These are phyloP conservation scores for Macroteleia sp. DNA, from an alignment of 2,888 invertebrate species.

Conservation along the genomic window DNA sequence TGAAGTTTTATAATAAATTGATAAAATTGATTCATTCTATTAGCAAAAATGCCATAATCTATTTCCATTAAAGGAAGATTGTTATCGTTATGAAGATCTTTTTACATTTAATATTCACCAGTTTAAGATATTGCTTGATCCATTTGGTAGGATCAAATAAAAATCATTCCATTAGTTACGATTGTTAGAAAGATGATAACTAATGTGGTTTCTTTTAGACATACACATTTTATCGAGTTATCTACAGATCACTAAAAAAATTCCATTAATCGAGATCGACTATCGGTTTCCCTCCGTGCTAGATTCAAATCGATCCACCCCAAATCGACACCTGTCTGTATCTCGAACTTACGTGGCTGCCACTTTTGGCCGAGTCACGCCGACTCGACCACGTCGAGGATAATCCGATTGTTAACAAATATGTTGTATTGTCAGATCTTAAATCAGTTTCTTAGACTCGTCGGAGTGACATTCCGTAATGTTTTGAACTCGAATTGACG, in stretches of 20 bases:
- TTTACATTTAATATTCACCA: neutral
- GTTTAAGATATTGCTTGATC: neutral
- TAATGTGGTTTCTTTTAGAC: slow-evolving; percentile 40
- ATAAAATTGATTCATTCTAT: too few species aligned
- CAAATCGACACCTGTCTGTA: slow-evolving; percentile 65
- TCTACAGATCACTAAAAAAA: slow-evolving; percentile 33
- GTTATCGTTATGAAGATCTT: slow-evolving; percentile 3
- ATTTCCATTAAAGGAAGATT: too few species aligned
- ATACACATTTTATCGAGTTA: slow-evolving; percentile 22
- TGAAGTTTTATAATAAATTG: too few species aligned
- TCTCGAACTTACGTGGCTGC: slow-evolving; percentile 18
- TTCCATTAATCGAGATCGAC: slow-evolving; percentile 56
- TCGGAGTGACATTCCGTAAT: too few species aligned
- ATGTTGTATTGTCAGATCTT: slow-evolving; percentile 56
- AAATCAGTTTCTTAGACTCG: too few species aligned
- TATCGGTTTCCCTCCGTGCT: slow-evolving; percentile 28
- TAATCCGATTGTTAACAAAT: slow-evolving; percentile 64
- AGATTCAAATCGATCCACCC: slow-evolving; percentile 48
- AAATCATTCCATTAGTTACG: slow-evolving; percentile 39
- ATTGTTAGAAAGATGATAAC: slow-evolving; percentile 18
- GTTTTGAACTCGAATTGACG: slow-evolving; percentile 8
- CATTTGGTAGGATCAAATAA: neutral
- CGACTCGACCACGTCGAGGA: slow-evolving; percentile 32
- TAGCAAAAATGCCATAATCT: too few species aligned
- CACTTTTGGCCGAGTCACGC: slow-evolving; percentile 58